phyloP scores from a whole-genome alignment of 2,888 invertebrate genomes.

The Nysson spinosus region DNA sequence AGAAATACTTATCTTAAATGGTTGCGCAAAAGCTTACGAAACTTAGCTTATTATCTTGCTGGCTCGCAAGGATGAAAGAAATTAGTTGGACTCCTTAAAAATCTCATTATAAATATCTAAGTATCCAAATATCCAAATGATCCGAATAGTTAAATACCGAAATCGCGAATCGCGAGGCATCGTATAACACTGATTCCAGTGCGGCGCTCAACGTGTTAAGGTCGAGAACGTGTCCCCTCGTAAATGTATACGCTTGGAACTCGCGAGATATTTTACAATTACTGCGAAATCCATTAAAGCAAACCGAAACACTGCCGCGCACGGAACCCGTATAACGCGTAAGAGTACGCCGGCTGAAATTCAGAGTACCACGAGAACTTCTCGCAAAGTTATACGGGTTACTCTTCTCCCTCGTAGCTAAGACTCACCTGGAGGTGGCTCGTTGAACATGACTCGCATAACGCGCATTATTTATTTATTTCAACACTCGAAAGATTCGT shows the following conservation, averaged over 20 bases:
- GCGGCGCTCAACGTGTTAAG: conserved; percentile 25
- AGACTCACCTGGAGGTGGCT: conserved; percentile 38
- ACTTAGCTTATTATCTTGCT: too few relatives aligned
- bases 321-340: conserved; percentile 29
- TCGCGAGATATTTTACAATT: conserved; percentile 74
- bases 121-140: neutral
- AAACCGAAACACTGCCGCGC: conserved; percentile 57
- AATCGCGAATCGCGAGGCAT: neutral
- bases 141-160: neutral
- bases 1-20: too few relatives aligned
- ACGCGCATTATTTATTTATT: conserved; percentile 52
- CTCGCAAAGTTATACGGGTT: conserved; percentile 54
- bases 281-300: conserved; percentile 75
- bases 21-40: too few relatives aligned
- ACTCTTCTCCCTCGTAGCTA: conserved; percentile 43
- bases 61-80: neutral
- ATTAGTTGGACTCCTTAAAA: neutral
- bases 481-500: conserved; percentile 25
- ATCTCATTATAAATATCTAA: neutral
- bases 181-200: neutral
- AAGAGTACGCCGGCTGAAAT: conserved; percentile 46
- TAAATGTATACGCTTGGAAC: conserved; percentile 61
- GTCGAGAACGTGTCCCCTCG: conserved; percentile 51
- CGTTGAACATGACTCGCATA: conserved; percentile 48
- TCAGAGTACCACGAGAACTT: conserved; percentile 55